Percentiles rank a stretch among this genome's conserved stretches.
Evolutionary conservation across 2,888 invertebrate species (phyloP).

Genomic region (Cephalotes varians): DNA sequence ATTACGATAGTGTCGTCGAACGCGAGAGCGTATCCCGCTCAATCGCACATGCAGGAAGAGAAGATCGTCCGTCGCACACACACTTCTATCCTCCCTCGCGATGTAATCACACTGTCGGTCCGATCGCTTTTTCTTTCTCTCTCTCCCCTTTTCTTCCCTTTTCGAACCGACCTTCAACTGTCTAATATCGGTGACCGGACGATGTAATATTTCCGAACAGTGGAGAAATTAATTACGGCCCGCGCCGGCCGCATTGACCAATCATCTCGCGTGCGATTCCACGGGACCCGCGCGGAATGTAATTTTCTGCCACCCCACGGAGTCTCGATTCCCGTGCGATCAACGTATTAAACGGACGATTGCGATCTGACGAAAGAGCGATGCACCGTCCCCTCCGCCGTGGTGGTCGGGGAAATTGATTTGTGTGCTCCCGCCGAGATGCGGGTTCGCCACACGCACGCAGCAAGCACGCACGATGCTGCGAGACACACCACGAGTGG

Average conservation of each 20-base stretch:
- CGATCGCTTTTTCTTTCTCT: not conserved
- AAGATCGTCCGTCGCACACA: slow-evolving; percentile 19
- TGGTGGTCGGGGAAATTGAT: slow-evolving; percentile 23
- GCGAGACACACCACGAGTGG: not conserved
- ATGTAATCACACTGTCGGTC: slow-evolving; percentile 1
- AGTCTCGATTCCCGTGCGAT: not conserved
- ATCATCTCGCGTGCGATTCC: slow-evolving; percentile 1
- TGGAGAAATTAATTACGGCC: slow-evolving; percentile 43
- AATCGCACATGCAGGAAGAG: slow-evolving; percentile 1
- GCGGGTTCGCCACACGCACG: not conserved
- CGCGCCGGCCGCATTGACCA: slow-evolving; percentile 28
- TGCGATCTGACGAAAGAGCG: not conserved
- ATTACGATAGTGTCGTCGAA: slow-evolving; percentile 50
- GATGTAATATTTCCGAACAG: slow-evolving; percentile 13
- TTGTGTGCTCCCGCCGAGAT: not conserved
- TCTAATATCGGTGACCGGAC: slow-evolving; percentile 14
- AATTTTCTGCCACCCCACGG: slow-evolving; percentile 12
- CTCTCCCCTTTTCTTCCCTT: not conserved
- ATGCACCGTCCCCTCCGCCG: too few species aligned
- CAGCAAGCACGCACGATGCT: not conserved
- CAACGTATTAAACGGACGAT: not conserved
- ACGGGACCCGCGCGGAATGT: slow-evolving; percentile 27
- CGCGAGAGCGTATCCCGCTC: not conserved
- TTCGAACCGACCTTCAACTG: not conserved
- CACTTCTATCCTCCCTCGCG: not conserved